Evolutionary conservation across 2,888 invertebrate genomes (phyloP).

Genomic region (Hymenopus coronatus): DNA sequence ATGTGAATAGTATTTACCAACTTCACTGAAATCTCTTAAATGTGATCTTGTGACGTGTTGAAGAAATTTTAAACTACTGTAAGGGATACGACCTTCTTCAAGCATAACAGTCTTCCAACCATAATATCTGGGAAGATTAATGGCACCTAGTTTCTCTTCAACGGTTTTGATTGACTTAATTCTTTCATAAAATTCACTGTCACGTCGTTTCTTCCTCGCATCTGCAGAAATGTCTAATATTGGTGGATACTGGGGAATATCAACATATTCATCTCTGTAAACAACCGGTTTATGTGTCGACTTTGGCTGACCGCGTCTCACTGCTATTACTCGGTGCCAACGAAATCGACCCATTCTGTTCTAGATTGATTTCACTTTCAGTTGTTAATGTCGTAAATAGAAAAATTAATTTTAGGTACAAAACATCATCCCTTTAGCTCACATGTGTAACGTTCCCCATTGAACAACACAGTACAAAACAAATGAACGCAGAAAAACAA

Average conservation of each 20-base stretch:
- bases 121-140: slow-evolving; percentile 80
- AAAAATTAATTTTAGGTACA: too few relatives aligned
- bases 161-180: slow-evolving; percentile 66
- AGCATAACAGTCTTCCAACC: slow-evolving; percentile 68
- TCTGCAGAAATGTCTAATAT: slow-evolving; percentile 59
- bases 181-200: slow-evolving; percentile 54
- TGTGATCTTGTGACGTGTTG: slow-evolving; percentile 79
- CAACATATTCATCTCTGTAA: slow-evolving; percentile 42
- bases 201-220: slow-evolving; percentile 51
- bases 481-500: too few relatives aligned
- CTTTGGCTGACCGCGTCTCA: background rate
- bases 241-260: slow-evolving; percentile 56
- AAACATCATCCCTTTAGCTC: too few relatives aligned
- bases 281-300: background rate
- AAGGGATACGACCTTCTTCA: slow-evolving; percentile 59
- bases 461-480: too few relatives aligned
- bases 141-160: slow-evolving; percentile 79
- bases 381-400: too few relatives aligned
- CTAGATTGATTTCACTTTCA: too few relatives aligned
- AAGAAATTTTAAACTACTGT: slow-evolving; percentile 65
- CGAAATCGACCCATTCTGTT: background rate
- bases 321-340: background rate
- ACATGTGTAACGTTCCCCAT: too few relatives aligned
- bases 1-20: slow-evolving; percentile 59
- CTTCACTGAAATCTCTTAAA: slow-evolving; percentile 55